Percentiles rank a stretch among this genome's conserved stretches.
phyloP scores from a whole-genome alignment of 2,113 vertebrate species.

The Trochalopteron elliotii region DNA sequence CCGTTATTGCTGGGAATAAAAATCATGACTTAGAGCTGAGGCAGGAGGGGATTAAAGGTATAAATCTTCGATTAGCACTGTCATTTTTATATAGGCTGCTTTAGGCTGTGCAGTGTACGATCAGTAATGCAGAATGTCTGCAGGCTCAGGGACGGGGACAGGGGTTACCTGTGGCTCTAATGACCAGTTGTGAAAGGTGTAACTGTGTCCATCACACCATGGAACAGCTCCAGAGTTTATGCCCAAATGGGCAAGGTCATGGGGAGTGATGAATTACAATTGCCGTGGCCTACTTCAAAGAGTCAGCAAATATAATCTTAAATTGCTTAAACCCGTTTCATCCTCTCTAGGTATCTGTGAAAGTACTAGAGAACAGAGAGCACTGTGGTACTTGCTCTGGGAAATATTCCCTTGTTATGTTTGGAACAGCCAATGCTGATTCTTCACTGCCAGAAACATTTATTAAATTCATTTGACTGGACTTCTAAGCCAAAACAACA shows the following conservation, averaged over 20 bases:
- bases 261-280: conserved; percentile 10
- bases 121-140: neutral
- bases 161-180: neutral
- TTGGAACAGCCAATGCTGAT: conserved; percentile 49
- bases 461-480: conserved; percentile 46
- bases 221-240: neutral
- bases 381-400: neutral
- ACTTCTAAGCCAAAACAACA: conserved; percentile 7
- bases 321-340: conserved; percentile 30
- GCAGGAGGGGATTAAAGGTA: conserved; percentile 2
- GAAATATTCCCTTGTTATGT: conserved; percentile 2
- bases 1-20: neutral
- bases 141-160: accelerated
- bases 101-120: neutral
- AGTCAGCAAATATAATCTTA: conserved; percentile 9
- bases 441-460: conserved; percentile 38
- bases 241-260: neutral
- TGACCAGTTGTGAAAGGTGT: neutral
- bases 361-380: neutral
- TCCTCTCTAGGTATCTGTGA: neutral
- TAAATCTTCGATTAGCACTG: neutral
- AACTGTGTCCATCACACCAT: neutral
- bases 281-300: conserved; percentile 23
- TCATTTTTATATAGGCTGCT: neutral
- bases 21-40: neutral